Conservation (phyloP, 2,888 invertebrate species). For the Coremacera marginata region DNA sequence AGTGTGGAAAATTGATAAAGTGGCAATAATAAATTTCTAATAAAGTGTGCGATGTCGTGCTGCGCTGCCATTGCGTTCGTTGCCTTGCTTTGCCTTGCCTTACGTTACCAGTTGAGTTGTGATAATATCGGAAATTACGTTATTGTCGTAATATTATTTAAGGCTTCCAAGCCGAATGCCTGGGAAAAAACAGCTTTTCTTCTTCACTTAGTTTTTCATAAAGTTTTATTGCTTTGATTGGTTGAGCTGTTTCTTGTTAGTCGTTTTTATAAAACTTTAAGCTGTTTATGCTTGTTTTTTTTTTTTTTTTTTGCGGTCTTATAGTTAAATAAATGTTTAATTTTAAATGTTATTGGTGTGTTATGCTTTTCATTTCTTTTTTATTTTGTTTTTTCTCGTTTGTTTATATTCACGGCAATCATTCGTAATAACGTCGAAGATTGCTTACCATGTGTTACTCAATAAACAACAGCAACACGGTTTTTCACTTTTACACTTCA, state of each 20-base stretch:
- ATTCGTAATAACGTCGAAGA: not conserved
- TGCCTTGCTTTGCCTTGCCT: not conserved
- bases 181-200: no score
- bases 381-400: no score
- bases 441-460: not conserved
- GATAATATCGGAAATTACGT: slow-evolving; percentile 38
- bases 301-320: no score
- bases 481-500: slow-evolving; percentile 13
- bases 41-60: slow-evolving; percentile 13
- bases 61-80: not conserved
- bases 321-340: no score
- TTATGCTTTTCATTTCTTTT: no score
- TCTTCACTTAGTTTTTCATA: not conserved
- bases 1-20: slow-evolving; percentile 38
- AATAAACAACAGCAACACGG: slow-evolving; percentile 9
- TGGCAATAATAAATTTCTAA: slow-evolving; percentile 40
- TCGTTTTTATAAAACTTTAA: no score
- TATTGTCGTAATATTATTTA: slow-evolving; percentile 28
- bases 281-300: no score
- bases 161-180: not conserved
- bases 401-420: not conserved
- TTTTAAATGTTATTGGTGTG: no score
- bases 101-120: slow-evolving; percentile 12
- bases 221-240: not conserved
- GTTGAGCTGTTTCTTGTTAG: not conserved